Conservation (phyloP, 92 coral and sea anemone genomes). For the Phenganax subtilis region DNA sequence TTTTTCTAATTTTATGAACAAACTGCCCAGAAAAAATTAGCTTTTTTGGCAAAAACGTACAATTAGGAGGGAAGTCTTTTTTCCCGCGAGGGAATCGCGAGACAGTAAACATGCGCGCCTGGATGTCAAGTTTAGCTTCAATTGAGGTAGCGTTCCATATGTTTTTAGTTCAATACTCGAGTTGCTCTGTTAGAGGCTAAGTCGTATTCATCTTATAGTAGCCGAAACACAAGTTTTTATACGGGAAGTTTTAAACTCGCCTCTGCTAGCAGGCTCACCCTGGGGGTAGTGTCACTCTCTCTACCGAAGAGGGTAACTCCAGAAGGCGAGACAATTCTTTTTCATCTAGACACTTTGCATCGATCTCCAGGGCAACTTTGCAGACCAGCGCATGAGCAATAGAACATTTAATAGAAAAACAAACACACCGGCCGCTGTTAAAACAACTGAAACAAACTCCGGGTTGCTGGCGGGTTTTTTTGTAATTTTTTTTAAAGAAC, state of each 20-base stretch:
- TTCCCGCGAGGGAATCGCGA: too few species aligned
- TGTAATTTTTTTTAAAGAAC: too few species aligned
- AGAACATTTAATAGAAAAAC: not conserved
- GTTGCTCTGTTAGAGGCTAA: not conserved
- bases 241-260: not conserved
- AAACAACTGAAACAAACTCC: not conserved
- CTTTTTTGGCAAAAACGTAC: too few species aligned
- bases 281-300: not conserved
- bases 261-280: conserved; percentile 3
- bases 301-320: not conserved
- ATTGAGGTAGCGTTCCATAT: too few species aligned
- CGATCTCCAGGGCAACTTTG: conserved; percentile 1
- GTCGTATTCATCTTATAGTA: not conserved
- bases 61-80: too few species aligned
- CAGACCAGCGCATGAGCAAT: not conserved
- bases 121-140: too few species aligned
- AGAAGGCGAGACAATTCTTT: not conserved
- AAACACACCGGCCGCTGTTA: not conserved
- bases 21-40: too few species aligned
- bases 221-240: not conserved
- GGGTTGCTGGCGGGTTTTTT: too few species aligned
- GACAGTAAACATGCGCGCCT: too few species aligned
- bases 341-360: not conserved
- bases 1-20: too few species aligned
- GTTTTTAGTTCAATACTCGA: not conserved